phyloP scores from a whole-genome alignment of 2,797 vertebrate species.

The Manis pentadactyla region DNA sequence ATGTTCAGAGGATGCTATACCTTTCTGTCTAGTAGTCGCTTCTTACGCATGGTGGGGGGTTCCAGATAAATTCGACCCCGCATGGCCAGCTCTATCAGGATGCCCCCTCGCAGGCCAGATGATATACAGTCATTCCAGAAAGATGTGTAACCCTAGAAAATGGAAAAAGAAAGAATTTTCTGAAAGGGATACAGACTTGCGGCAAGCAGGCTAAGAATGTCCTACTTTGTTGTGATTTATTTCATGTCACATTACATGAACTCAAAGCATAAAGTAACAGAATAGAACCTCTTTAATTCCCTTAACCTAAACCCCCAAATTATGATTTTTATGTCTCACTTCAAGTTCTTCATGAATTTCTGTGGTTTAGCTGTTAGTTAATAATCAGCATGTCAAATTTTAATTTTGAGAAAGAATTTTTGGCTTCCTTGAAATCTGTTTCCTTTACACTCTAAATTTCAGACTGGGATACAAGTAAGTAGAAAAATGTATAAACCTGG shows the following conservation, averaged over 20 bases:
- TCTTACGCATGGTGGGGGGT: slow-evolving; percentile 87
- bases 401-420: slow-evolving; percentile 36
- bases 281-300: neutral
- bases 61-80: slow-evolving; percentile 89
- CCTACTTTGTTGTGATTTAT: neutral
- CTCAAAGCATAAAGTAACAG: neutral
- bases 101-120: slow-evolving; percentile 89
- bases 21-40: slow-evolving; percentile 90
- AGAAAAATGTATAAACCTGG: neutral
- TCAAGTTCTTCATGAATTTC: slow-evolving; percentile 20
- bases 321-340: slow-evolving; percentile 16
- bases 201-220: neutral
- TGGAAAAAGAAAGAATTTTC: slow-evolving; percentile 22
- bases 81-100: slow-evolving; percentile 90
- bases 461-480: neutral
- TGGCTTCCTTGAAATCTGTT: slow-evolving; percentile 13
- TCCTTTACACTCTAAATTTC: slow-evolving; percentile 12
- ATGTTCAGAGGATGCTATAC: slow-evolving; percentile 69
- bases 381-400: slow-evolving; percentile 20
- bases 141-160: slow-evolving; percentile 90
- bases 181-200: slow-evolving; percentile 50
- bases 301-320: neutral
- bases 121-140: slow-evolving; percentile 95
- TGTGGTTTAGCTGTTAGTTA: neutral
- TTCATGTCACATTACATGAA: neutral